phyloP scores from a whole-genome alignment of 2,888 invertebrate genomes.

The Rhaphigaster nebulosa region DNA sequence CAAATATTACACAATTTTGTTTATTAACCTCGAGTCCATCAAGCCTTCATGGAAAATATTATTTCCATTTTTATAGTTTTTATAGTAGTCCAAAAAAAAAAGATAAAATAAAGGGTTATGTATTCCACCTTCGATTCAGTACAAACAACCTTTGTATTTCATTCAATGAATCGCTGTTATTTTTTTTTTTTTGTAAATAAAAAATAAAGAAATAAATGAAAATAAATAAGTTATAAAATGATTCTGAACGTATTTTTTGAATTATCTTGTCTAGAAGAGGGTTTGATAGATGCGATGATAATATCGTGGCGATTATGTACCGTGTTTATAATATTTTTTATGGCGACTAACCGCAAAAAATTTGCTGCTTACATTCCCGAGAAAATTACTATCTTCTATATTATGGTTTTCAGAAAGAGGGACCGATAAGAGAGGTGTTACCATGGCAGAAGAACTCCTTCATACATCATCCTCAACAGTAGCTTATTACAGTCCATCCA shows the following conservation, averaged over 20 bases:
- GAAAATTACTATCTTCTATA: constrained; percentile 35
- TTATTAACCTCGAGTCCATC: too few species aligned
- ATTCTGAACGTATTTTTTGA: not conserved
- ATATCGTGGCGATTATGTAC: not conserved
- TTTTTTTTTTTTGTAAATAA: too few species aligned
- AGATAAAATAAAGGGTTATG: too few species aligned
- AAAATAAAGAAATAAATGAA: not conserved
- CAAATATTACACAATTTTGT: too few species aligned
- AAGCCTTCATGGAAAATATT: too few species aligned
- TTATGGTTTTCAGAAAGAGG: constrained; percentile 25
- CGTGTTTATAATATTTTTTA: not conserved
- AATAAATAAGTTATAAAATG: not conserved
- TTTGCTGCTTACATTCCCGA: constrained; percentile 17
- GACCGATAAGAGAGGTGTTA: constrained; percentile 40
- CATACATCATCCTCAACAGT: constrained; percentile 50
- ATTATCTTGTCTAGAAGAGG: not conserved
- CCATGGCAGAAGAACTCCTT: not conserved
- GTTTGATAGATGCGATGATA: not conserved
- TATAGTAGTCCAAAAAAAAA: too few species aligned
- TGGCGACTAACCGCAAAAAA: not conserved
- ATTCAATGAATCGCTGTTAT: too few species aligned
- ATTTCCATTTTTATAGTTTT: too few species aligned
- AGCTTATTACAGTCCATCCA: constrained; percentile 43
- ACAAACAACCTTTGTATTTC: too few species aligned
- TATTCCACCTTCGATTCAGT: too few species aligned